Conservation (phyloP, 2,113 vertebrate genomes). For the Meleagris gallopavo region DNA sequence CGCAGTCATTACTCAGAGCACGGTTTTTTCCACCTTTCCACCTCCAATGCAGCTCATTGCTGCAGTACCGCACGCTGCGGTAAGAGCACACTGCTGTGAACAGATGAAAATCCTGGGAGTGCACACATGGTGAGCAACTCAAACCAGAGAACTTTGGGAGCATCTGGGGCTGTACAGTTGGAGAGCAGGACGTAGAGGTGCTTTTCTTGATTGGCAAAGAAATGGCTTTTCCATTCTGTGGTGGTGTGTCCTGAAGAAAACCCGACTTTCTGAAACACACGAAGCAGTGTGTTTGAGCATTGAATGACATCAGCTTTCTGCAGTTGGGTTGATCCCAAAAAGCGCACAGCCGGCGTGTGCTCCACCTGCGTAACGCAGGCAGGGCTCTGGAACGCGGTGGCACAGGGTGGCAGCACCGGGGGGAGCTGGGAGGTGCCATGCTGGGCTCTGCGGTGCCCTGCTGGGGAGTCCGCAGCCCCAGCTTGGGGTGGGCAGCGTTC, state of each 20-base stretch:
- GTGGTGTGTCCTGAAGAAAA: neutral
- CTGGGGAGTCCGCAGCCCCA: no score
- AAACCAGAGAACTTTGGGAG: neutral
- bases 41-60: neutral
- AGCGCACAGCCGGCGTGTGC: neutral
- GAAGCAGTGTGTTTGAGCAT: neutral
- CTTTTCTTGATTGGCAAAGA: no score
- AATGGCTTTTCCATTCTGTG: rapidly evolving
- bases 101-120: no score
- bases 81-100: neutral
- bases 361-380: no score
- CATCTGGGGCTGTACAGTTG: rapidly evolving
- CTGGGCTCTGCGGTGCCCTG: neutral
- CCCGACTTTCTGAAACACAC: neutral
- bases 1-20: neutral
- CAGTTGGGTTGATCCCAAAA: neutral
- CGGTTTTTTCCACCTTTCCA: neutral
- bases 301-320: neutral
- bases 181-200: neutral
- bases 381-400: neutral
- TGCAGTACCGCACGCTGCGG: neutral
- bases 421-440: no score
- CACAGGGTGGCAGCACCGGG: no score
- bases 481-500: no score
- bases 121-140: rapidly evolving